These are phyloP conservation scores for Aplysia californica DNA, from an alignment of 1,140 invertebrate genomes.

Conservation along the genomic window DNA sequence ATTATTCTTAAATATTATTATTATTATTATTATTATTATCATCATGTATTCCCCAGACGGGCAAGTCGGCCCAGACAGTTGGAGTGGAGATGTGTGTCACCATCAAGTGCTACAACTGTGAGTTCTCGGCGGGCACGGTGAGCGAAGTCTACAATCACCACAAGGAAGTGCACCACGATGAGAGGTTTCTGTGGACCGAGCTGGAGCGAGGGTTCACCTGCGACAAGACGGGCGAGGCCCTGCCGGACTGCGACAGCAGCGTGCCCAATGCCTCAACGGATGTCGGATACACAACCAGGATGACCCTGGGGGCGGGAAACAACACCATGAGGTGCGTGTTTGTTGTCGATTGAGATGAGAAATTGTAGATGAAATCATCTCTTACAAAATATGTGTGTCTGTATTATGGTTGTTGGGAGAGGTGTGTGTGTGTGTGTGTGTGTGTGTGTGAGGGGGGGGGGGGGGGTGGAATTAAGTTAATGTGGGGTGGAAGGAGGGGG, in stretches of 20 bases:
- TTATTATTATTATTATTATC: too few species aligned
- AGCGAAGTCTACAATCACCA: conserved; percentile 17
- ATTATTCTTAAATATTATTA: too few species aligned
- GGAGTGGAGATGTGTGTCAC: conserved; percentile 16
- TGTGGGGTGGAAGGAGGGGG: too few species aligned
- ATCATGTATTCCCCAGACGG: not conserved
- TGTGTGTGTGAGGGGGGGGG: too few species aligned
- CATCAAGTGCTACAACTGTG: conserved; percentile 31
- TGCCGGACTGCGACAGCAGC: not conserved
- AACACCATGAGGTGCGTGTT: conserved; percentile 3
- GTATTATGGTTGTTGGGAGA: too few species aligned
- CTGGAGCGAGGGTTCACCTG: conserved; percentile 30
- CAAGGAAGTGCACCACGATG: conserved; percentile 3
- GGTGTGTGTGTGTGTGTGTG: too few species aligned
- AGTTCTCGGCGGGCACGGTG: conserved; percentile 12
- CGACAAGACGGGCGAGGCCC: conserved; percentile 23
- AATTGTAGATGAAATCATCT: too few species aligned
- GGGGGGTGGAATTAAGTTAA: too few species aligned
- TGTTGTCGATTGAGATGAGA: too few species aligned
- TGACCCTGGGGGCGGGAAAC: conserved; percentile 2
- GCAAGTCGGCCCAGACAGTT: not conserved
- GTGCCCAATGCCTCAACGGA: conserved; percentile 3
- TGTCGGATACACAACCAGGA: conserved; percentile 11
- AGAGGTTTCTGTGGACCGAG: conserved; percentile 28
- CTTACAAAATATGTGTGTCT: too few species aligned